Evolutionary conservation across 37 sponge, comb jelly and placozoan genomes (phyloP).

Genomic region (Beroe forskalii): DNA sequence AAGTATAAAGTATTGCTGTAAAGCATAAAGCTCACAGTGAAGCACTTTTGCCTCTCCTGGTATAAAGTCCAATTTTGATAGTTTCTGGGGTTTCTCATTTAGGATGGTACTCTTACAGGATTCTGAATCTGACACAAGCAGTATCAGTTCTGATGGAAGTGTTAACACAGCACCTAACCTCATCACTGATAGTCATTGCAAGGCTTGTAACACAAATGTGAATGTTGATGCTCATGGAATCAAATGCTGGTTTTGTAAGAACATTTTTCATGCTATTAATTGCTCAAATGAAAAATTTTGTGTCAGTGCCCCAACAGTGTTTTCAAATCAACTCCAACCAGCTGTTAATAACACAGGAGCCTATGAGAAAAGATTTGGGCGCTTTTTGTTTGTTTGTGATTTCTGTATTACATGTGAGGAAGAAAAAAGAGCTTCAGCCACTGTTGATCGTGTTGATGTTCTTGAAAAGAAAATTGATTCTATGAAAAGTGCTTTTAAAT

Average conservation of each 20-base stretch:
- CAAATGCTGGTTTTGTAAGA: neutral
- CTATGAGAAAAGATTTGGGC: neutral
- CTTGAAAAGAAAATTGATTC: neutral
- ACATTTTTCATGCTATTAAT: neutral
- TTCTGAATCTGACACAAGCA: neutral
- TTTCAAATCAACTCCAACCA: neutral
- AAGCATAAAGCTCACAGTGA: too few relatives aligned
- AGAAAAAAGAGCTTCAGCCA: too few relatives aligned
- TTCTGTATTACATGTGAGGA: neutral
- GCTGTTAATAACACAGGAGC: neutral
- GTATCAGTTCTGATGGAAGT: neutral
- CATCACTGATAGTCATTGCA: neutral
- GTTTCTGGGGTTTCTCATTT: neutral
- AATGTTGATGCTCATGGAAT: neutral
- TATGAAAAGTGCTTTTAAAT: neutral
- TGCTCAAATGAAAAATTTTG: slow-evolving; percentile 3
- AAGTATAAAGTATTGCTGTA: too few relatives aligned
- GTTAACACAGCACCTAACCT: neutral
- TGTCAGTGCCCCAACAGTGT: neutral
- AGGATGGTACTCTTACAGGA: neutral
- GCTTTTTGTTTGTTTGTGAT: neutral
- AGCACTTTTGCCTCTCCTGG: too few relatives aligned
- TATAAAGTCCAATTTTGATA: neutral
- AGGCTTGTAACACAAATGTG: neutral
- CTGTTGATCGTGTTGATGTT: too few relatives aligned